Evolutionary conservation across 2,797 vertebrate genomes (phyloP), one percentile per base, ranked within the genome.

Genomic region (Sebastes ruberrimus): DNA sequence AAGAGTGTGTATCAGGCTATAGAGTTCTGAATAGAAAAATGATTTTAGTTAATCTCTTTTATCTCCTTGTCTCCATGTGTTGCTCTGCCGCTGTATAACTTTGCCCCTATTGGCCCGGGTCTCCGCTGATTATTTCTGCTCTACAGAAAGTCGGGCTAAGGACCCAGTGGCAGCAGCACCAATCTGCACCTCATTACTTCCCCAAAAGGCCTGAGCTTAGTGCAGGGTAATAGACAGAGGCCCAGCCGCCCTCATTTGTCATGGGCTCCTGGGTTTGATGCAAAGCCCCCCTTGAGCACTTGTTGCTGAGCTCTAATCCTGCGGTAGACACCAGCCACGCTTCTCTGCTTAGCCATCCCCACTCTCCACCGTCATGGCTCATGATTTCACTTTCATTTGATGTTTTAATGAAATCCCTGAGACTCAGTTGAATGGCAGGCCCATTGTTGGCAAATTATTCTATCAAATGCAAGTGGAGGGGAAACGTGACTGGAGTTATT

Each of bases 321-420:
- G 87, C 94, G 83, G 91, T 89, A 94, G 94, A 95, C 94, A 95
- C 93, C 83, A 88, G 85, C 89, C 88, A 84, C 87, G 85, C 92
- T 92, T 82, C 91, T 93, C 90, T 93, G 89, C 92, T 94, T 90
- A 94, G 91, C 90, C 90, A 90, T 93, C 90, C 91, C 90, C 88
- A 70, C 92, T 93, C 89, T 89, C 87, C 83, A 65, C 82, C 85
- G 94, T 94, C 93, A 95, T 92, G 94, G 91, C 90, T 95, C 90
- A 89, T 94, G 92, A 95, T 94, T 95, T 96, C 92, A 93, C 93
- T 95, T 95, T 94, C 94, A 95, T 93, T 94, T 94, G 92, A 95
- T 95, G 94, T 94, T 95, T 95, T 94, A 95, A 95, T 95, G 94
- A 94, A 96, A 95, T 94, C 90, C 92, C 86, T 69, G 78, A 88